phyloP scores from a whole-genome alignment of 2,888 invertebrate species.

The Eustalomyia histrio region DNA sequence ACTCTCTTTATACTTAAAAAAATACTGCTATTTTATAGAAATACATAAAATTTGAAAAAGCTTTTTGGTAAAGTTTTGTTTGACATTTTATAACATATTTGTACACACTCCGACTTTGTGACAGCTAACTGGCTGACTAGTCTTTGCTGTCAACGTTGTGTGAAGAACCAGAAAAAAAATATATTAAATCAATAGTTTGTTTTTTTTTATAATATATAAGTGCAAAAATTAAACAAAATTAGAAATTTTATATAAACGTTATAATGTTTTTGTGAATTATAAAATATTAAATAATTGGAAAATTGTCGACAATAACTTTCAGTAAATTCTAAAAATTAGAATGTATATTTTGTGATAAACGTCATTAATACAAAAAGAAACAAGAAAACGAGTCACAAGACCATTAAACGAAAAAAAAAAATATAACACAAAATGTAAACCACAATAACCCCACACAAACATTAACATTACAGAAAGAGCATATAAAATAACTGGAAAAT shows the following conservation, averaged over 20 bases:
- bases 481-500: slow-evolving; percentile 27
- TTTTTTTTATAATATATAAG: neutral
- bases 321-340: slow-evolving; percentile 9
- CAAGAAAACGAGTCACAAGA: slow-evolving; percentile 63
- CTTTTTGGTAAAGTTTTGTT: slow-evolving; percentile 34
- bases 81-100: slow-evolving; percentile 23
- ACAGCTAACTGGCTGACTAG: slow-evolving; percentile 36
- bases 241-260: neutral
- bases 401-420: slow-evolving; percentile 33
- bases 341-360: slow-evolving; percentile 22
- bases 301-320: slow-evolving; percentile 16
- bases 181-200: slow-evolving; percentile 39
- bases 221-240: slow-evolving; percentile 9
- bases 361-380: neutral
- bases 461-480: slow-evolving; percentile 32
- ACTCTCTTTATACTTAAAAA: neutral
- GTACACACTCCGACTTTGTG: slow-evolving; percentile 13
- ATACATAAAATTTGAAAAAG: slow-evolving; percentile 5
- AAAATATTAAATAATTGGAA: slow-evolving; percentile 2
- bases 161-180: slow-evolving; percentile 29
- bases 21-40: neutral
- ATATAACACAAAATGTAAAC: slow-evolving; percentile 20
- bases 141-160: slow-evolving; percentile 47
- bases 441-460: slow-evolving; percentile 12
- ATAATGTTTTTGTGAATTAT: neutral